phyloP scores from a whole-genome alignment of 2,113 vertebrate genomes.

The Brienomyrus brachyistius region DNA sequence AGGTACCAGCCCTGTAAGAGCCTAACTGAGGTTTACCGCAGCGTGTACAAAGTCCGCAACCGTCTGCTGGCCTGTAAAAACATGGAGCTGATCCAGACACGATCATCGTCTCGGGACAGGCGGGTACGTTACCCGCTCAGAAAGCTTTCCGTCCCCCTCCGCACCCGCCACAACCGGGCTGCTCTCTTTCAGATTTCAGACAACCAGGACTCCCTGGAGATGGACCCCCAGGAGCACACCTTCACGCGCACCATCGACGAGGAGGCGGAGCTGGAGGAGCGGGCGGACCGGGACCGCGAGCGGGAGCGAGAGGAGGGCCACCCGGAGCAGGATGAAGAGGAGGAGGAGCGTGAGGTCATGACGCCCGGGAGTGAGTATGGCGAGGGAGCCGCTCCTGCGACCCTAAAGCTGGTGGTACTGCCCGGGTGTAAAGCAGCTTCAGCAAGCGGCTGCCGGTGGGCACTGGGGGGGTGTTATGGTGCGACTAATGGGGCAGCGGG shows the following conservation, averaged over 20 bases:
- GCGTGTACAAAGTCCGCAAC: slow-evolving; percentile 90
- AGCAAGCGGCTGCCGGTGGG: background rate
- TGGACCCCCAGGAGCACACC: slow-evolving; percentile 83
- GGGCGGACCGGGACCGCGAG: slow-evolving; percentile 69
- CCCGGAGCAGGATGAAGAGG: slow-evolving; percentile 85
- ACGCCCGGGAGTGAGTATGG: slow-evolving; percentile 88
- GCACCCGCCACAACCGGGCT: background rate
- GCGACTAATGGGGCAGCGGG: background rate
- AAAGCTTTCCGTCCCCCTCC: too few relatives aligned
- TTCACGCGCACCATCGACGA: slow-evolving; percentile 96
- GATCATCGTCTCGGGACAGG: slow-evolving; percentile 84
- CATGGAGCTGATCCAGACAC: slow-evolving; percentile 86
- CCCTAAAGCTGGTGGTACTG: background rate
- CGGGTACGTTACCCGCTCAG: slow-evolving; percentile 63
- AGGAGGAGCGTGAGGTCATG: slow-evolving; percentile 93
- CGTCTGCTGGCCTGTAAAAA: slow-evolving; percentile 93
- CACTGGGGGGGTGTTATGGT: background rate
- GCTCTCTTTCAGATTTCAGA: slow-evolving; percentile 71
- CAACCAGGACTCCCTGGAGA: slow-evolving; percentile 84
- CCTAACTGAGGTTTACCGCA: slow-evolving; percentile 85
- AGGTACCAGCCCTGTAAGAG: slow-evolving; percentile 93
- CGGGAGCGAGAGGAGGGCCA: slow-evolving; percentile 80
- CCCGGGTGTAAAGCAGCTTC: background rate
- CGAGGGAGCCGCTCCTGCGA: background rate
- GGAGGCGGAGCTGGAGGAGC: slow-evolving; percentile 90